Base-by-base conservation (phyloP, 2,888 invertebrate genomes). In the Caenorhabditis zanzibari region DNA sequence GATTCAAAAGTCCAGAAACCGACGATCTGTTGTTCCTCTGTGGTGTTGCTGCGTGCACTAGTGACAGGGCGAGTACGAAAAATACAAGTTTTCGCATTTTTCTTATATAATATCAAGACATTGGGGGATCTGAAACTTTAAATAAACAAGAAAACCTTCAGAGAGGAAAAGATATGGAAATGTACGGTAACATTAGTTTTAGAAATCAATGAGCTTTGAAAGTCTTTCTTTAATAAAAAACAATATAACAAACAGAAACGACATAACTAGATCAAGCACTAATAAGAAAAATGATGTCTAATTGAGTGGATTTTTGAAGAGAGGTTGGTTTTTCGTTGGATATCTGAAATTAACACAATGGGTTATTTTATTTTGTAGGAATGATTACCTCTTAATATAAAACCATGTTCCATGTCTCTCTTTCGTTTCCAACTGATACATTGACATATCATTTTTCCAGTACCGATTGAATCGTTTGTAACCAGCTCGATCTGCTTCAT, bases 391-490 rank as follows among this genome's bases (percentile, higher is more conserved):
- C 83, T 91, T 90, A 76, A 91, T 89, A 83, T 92, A 91, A 85
- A 83, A 92, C 90, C 90, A 91, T 28, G 88, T 89, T 24, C 91
- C 91, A 0, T 85, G 86, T 22, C 88, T 79, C 41, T 86, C 82
- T 76, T 90, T 91, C 28, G 88, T 85, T 58, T 87, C 77, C 66
- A 90, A 82, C 28, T 83, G 82, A 76, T 90, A 91, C 91, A 91
- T 90, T 44, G 88, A 87, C 89, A 88, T 88, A 77, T 92, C 91
- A 72, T 90, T 80, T 26, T 90, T 85, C 91, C 91, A 91, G 81
- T 91, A 90, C 56, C 87, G 81, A 58, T 90, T 90, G 80, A 92
- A 91, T 38, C 91, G 85, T 66, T 91, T 90, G 80, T 91, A 91
- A 14, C 91, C 91, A 16, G 89, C 86, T 52, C 90, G 86, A 63